phyloP scores from a whole-genome alignment of 2,113 vertebrate species.

The Nanger granti region DNA sequence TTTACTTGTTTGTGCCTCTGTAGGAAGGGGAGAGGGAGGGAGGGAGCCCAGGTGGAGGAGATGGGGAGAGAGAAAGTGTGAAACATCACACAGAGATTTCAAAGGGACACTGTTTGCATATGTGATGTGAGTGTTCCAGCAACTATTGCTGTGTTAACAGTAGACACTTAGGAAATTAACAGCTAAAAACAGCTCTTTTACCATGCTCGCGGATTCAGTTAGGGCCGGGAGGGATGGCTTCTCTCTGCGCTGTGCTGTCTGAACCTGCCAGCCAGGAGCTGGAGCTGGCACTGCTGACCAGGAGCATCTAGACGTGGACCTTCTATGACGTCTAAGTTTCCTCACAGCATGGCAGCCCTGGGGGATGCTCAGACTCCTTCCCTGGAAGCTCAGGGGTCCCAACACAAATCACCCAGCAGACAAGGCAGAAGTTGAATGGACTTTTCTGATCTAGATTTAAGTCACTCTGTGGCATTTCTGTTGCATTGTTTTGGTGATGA shows the following conservation, averaged over 20 bases:
- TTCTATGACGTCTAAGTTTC: not conserved
- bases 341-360: not conserved
- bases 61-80: not conserved
- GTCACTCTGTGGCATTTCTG: not conserved
- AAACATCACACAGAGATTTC: not conserved
- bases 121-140: not conserved
- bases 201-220: not conserved
- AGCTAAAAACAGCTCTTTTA: not conserved
- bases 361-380: no score
- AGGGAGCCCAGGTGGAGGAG: not conserved
- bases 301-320: accelerated
- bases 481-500: not conserved
- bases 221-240: not conserved
- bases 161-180: not conserved
- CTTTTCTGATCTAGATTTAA: not conserved
- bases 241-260: accelerated
- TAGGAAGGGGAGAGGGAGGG: not conserved
- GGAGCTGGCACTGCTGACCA: no score
- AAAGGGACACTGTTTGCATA: not conserved
- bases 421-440: not conserved
- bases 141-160: accelerated
- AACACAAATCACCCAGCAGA: not conserved
- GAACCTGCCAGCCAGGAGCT: not conserved
- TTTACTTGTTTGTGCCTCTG: not conserved
- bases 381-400: not conserved